Percentiles rank a stretch among this genome's conserved stretches.
These are phyloP conservation scores for Microtus montanus DNA, from an alignment of 2,113 vertebrate species.

Conservation along the genomic window DNA sequence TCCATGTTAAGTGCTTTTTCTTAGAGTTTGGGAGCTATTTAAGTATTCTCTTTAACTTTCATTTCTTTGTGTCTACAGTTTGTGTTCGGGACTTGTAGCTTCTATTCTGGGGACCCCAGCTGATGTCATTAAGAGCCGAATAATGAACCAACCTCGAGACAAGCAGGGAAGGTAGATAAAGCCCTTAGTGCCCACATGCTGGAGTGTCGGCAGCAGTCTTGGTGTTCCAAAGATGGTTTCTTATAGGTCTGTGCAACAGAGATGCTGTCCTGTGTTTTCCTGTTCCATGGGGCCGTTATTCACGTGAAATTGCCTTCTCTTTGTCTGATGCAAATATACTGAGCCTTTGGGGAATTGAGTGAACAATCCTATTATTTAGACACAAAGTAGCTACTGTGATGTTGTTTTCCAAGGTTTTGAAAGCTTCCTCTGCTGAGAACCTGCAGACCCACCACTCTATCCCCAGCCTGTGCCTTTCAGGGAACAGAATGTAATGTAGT, in stretches of 20 bases:
- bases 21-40: conserved; percentile 33
- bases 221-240: not conserved
- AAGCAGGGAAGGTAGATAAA: conserved; percentile 86
- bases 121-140: conserved; percentile 91
- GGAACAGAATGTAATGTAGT: conserved; percentile 39
- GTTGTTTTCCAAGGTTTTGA: conserved; percentile 62
- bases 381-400: conserved; percentile 37
- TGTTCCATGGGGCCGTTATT: conserved; percentile 8
- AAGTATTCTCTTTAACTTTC: conserved; percentile 52
- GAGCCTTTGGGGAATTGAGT: conserved; percentile 37
- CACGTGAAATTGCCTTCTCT: conserved; percentile 34
- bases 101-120: conserved; percentile 91
- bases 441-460: conserved; percentile 51
- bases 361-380: conserved; percentile 44
- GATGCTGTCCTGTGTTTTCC: conserved; percentile 6
- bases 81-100: conserved; percentile 90
- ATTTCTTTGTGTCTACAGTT: conserved; percentile 79
- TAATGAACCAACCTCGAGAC: conserved; percentile 93
- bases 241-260: conserved; percentile 3
- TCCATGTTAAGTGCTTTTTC: not conserved
- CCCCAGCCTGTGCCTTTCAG: conserved; percentile 13
- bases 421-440: conserved; percentile 55
- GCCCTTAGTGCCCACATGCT: not conserved
- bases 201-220: not conserved
- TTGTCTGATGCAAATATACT: conserved; percentile 51